Percentiles rank a stretch among this genome's conserved stretches.
Evolutionary conservation across 2,797 vertebrate species (phyloP).

Genomic region (Cossypha heuglini): DNA sequence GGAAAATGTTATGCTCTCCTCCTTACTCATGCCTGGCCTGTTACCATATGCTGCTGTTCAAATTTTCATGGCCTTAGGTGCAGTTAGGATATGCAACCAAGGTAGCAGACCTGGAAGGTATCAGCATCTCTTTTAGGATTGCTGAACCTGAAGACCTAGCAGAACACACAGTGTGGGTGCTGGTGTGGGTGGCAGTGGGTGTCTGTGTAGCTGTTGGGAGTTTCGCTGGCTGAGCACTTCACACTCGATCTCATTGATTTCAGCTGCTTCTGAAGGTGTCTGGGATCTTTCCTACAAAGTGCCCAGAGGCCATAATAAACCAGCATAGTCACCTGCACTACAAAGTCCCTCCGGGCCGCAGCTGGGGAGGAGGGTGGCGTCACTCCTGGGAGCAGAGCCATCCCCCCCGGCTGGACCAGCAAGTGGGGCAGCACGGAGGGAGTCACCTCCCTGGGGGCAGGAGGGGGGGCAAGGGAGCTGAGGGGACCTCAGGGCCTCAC

Average conservation of each 20-base stretch:
- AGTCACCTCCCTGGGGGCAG: neutral
- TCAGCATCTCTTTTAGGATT: neutral
- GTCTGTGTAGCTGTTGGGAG: neutral
- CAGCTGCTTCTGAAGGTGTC: constrained; percentile 11
- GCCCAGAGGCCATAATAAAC: constrained; percentile 28
- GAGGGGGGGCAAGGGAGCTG: neutral
- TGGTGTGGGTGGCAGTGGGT: neutral
- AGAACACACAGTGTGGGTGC: neutral
- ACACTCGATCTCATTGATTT: neutral
- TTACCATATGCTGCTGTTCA: neutral
- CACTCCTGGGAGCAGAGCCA: neutral
- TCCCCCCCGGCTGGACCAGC: neutral
- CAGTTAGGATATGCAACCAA: neutral
- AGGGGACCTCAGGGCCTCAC: neutral
- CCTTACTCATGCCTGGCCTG: neutral
- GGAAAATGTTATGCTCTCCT: neutral
- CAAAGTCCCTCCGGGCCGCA: constrained; percentile 12
- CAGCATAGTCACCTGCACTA: neutral
- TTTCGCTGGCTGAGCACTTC: neutral
- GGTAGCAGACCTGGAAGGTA: neutral
- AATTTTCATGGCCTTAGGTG: neutral
- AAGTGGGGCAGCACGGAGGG: neutral
- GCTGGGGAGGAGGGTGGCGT: neutral
- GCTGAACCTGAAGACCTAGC: neutral
- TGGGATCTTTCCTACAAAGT: neutral